A percentile compares a stretch with the other conserved stretches of the same genome.
These are phyloP conservation scores for Oreochromis tanganicae DNA, from an alignment of 2,113 vertebrate genomes.

Conservation along the genomic window DNA sequence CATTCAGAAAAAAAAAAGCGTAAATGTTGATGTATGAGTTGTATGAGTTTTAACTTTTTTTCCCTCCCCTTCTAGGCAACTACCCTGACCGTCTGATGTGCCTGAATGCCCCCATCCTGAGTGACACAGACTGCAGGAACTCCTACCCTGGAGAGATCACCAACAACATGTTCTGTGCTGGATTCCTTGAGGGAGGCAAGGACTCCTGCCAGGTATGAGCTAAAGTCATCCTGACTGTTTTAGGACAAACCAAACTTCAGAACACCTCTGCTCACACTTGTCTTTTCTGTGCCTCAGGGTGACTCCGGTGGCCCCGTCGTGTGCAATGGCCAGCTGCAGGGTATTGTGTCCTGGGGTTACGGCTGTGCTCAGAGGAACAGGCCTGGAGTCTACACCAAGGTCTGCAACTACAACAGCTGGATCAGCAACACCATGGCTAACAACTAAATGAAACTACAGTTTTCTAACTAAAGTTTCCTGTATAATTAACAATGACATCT, in stretches of 20 bases:
- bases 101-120: slow-evolving; percentile 79
- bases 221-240: background rate
- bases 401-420: slow-evolving; percentile 79
- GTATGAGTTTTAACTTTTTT: background rate
- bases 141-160: slow-evolving; percentile 82
- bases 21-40: background rate
- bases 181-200: slow-evolving; percentile 85
- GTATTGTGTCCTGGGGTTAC: slow-evolving; percentile 83
- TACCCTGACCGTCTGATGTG: slow-evolving; percentile 81
- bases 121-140: slow-evolving; percentile 48
- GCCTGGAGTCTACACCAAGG: slow-evolving; percentile 80
- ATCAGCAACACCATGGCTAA: slow-evolving; percentile 64
- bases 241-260: background rate
- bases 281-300: slow-evolving; percentile 60
- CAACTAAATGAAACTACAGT: slow-evolving; percentile 16
- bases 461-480: background rate
- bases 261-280: background rate
- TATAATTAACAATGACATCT: background rate
- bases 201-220: slow-evolving; percentile 87
- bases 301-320: slow-evolving; percentile 83
- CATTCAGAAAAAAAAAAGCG: background rate
- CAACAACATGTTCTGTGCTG: slow-evolving; percentile 83
- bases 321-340: slow-evolving; percentile 75
- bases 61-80: slow-evolving; percentile 26
- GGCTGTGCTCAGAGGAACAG: slow-evolving; percentile 76